Evolutionary conservation across 2,113 vertebrate species (phyloP), one percentile per base, ranked within the genome.

Genomic region (Hemicordylus capensis): DNA sequence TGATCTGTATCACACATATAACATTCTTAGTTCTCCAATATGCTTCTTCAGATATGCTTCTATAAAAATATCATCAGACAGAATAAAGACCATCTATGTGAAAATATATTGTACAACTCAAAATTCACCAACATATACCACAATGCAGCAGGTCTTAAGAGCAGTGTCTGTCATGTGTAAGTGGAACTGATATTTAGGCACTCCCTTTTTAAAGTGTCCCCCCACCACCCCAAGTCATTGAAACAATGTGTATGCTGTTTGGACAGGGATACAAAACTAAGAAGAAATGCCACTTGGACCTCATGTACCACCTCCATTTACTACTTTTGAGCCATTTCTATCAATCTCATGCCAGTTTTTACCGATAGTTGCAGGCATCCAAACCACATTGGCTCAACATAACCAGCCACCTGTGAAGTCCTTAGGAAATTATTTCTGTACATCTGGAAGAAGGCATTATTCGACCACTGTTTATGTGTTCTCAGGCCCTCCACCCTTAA

Each of bases 51-150:
- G 26, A 46, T n/a, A 15, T 39, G 20, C 28, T 31, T 56, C 2
- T 84, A 67, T 56, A 84, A 81, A 84, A 84, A 76, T 67, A 42
- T 46, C 28, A 61, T 46, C 26, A 56, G n/a, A 51, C 6, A 59
- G 51, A 2, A 20, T 20, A 66, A 39, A 3, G 17, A n/a, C 17
- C n/a, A 54, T 76, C 58, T n/a, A 56, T 56, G 63, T 76, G 26
- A 84, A 84, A 76, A 67, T 56, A 84, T 34, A 56, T 20, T 14
- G 37, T 59, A 44, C 7, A 20, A n/a, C 48, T 56, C 19, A 42
- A 67, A 56, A 67, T 64, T 54, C 28, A 37, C 24, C n/a, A 58
- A n/a, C n/a, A n/a, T n/a, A 73, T 17, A 7, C 34, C 37, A 84
- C 37, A 19, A 14, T 5, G 17, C 51, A 54, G 51, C 51, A 54